A percentile compares a stretch with the other conserved stretches of the same genome.
phyloP scores from a whole-genome alignment of 1,140 invertebrate genomes.

The Psilanteris sp. region DNA sequence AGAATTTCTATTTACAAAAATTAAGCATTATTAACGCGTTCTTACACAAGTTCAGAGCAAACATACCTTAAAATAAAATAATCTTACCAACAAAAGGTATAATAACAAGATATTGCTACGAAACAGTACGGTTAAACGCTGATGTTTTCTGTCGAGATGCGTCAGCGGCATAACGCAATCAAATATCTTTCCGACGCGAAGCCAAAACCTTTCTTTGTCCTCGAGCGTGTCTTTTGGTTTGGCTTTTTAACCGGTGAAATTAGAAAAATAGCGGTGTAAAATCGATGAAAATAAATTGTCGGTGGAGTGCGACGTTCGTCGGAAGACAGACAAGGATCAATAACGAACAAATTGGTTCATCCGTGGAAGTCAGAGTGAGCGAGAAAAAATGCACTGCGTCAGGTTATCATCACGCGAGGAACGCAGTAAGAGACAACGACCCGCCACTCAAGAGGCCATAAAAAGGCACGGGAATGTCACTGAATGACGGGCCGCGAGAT shows the following conservation, averaged over 20 bases:
- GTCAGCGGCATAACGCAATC: background rate
- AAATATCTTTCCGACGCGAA: constrained; percentile 11
- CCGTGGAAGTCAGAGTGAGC: constrained; percentile 10
- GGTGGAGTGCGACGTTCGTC: constrained; percentile 24
- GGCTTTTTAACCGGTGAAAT: constrained; percentile 60
- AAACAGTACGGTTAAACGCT: constrained; percentile 7
- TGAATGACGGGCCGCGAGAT: constrained; percentile 76
- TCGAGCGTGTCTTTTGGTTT: constrained; percentile 19
- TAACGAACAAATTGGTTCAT: constrained; percentile 10
- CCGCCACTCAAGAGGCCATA: constrained; percentile 73
- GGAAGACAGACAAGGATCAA: constrained; percentile 4
- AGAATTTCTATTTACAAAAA: too few species aligned
- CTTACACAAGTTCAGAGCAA: too few species aligned
- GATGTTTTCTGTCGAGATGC: background rate
- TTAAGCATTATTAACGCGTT: too few species aligned
- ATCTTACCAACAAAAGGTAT: constrained; percentile 6
- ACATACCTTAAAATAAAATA: background rate
- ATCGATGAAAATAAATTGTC: constrained; percentile 21
- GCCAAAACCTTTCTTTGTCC: constrained; percentile 47
- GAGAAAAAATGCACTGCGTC: constrained; percentile 54
- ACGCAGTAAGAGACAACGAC: constrained; percentile 69
- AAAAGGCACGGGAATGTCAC: constrained; percentile 79
- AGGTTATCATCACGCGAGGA: constrained; percentile 67
- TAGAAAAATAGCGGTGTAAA: constrained; percentile 74
- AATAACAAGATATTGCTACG: constrained; percentile 4